These are phyloP conservation scores for Alsophila aescularia DNA, from an alignment of 2,888 invertebrate species.

Conservation along the genomic window DNA sequence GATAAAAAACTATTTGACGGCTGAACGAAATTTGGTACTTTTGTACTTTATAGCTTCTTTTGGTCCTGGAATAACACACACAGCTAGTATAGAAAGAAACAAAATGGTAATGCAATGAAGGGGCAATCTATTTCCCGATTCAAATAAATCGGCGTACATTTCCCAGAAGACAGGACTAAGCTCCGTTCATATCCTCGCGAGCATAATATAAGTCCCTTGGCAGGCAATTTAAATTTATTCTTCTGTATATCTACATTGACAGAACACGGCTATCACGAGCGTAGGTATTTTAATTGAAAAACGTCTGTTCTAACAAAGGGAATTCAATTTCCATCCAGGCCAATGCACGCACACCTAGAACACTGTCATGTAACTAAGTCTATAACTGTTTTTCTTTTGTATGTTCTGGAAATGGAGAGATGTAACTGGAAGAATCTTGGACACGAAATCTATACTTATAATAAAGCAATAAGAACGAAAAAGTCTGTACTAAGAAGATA, in stretches of 20 bases:
- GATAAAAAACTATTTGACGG: too few species aligned
- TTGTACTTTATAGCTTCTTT: too few species aligned
- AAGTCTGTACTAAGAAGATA: too few species aligned
- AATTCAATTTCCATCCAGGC: conserved; percentile 61
- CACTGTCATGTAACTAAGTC: not conserved
- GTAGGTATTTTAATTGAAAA: conserved; percentile 69
- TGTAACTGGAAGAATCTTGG: too few species aligned
- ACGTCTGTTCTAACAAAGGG: conserved; percentile 59
- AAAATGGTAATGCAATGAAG: too few species aligned
- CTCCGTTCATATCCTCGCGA: not conserved
- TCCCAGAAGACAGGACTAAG: not conserved
- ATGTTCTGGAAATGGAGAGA: not conserved
- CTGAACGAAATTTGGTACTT: too few species aligned
- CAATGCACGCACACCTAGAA: conserved; percentile 23
- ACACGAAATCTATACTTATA: too few species aligned
- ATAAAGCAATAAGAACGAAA: too few species aligned
- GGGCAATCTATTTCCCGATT: not conserved
- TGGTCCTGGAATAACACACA: too few species aligned
- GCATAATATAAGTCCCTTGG: conserved; percentile 18
- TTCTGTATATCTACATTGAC: conserved; percentile 41
- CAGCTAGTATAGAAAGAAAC: too few species aligned
- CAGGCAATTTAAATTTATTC: conserved; percentile 50
- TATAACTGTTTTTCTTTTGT: not conserved
- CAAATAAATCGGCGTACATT: conserved; percentile 3
- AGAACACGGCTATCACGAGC: conserved; percentile 41